Evolutionary conservation across 2,113 vertebrate species (phyloP), one percentile per base, ranked within the genome.

Genomic region (Hippotragus niger): DNA sequence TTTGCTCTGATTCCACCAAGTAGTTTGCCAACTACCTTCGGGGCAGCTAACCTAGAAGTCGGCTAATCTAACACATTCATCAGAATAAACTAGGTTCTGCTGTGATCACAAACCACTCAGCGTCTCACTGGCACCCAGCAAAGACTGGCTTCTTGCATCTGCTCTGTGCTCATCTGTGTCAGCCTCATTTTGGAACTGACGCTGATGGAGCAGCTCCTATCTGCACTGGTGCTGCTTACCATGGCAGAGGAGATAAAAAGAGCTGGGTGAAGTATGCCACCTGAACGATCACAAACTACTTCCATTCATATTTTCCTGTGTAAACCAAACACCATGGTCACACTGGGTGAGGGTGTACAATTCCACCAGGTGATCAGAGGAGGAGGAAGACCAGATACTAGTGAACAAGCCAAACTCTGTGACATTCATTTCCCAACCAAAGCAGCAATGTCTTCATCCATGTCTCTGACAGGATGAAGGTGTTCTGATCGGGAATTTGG

Each of bases 211-310:
- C 17, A 64, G 67, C 14, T 14, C 60, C 71, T 7, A 21, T 40
- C 60, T 40, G 31, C 12, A n/a, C 16, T 5, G 36, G 15, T 13
- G 12, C 57, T 3, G 6, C n/a, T 40, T 25, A 87, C 52, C 55
- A 90, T 0, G 2, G 25, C 60, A 64, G 53, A 17, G 4, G n/a
- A 3, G n/a, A 31, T 2, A 2, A 10, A 29, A 43, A 78, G n/a
- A 45, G 36, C 15, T 23, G 92, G 90, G 57, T 14, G 45, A 33
- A 47, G 27, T 7, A 45, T 31, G 4, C 4, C 4, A 7, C 31
- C 78, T 55, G 31, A 71, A 74, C 33, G 0, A 5, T 19, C 36
- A 74, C 50, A 25, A 27, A 25, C 45, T 9, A n/a, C 33, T 93
- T 62, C 53, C 21, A 16, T 7, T 90, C 90, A 78, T 40, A 50